Evolutionary conservation across 2,113 vertebrate species (phyloP).

Genomic region (Chascanopsetta lugubris): DNA sequence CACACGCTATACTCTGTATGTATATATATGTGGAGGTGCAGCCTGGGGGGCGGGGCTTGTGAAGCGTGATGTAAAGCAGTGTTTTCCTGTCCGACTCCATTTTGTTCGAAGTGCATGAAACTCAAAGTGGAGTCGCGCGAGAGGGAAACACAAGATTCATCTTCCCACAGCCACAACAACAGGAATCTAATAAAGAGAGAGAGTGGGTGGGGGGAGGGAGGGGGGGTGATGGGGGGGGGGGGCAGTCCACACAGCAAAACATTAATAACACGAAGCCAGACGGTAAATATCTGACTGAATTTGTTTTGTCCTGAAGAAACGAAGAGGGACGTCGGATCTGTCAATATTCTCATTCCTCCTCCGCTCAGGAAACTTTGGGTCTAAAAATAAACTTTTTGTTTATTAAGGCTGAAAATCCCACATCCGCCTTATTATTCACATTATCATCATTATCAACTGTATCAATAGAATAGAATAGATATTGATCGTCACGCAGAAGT

Average conservation of each 20-base stretch:
- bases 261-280: conserved; percentile 69
- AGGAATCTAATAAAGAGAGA: conserved; percentile 49
- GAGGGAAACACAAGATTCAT: neutral
- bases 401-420: neutral
- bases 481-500: no score
- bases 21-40: conserved; percentile 1
- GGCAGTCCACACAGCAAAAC: conserved; percentile 20
- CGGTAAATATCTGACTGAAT: conserved; percentile 45
- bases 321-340: neutral
- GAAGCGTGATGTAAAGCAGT: conserved; percentile 23
- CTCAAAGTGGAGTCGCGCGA: neutral
- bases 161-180: no score
- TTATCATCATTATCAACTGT: no score
- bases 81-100: conserved; percentile 16
- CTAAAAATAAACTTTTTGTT: conserved; percentile 4
- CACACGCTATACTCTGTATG: conserved; percentile 7
- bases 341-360: conserved; percentile 12
- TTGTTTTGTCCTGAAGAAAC: conserved; percentile 30
- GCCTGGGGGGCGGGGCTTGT: conserved; percentile 4
- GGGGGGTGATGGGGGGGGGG: neutral
- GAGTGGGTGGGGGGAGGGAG: neutral
- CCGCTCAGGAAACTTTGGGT: neutral
- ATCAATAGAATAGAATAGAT: no score
- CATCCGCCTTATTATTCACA: no score
- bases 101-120: neutral